Evolutionary conservation across 2,113 vertebrate genomes (phyloP).

Genomic region (Cisticola juncidis): DNA sequence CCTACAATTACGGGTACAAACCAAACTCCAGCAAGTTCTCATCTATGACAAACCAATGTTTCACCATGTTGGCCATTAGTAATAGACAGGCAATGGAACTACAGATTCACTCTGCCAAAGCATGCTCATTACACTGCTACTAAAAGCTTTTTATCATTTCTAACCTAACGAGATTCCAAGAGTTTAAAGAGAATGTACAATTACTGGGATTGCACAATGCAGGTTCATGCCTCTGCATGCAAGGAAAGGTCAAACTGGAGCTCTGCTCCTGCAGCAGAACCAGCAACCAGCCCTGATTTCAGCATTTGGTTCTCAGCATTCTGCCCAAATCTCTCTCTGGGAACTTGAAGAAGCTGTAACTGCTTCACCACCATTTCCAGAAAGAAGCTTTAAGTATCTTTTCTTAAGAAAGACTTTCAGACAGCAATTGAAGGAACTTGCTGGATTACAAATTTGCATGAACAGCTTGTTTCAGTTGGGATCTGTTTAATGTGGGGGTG

Average conservation of each 20-base stretch:
- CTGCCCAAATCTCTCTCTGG: neutral
- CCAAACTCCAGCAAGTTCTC: neutral
- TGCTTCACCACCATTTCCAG: neutral
- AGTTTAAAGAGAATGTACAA: neutral
- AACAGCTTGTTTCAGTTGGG: neutral
- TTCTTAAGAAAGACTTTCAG: neutral
- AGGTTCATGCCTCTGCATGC: neutral
- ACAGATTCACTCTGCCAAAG: neutral
- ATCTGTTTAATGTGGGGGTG: neutral
- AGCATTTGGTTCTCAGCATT: neutral
- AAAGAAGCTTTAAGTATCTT: neutral
- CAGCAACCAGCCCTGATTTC: neutral
- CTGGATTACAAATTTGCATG: neutral
- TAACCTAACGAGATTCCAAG: neutral
- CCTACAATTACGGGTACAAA: neutral
- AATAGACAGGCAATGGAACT: neutral
- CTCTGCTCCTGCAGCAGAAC: neutral
- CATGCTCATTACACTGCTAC: neutral
- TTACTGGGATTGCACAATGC: slow-evolving; percentile 9
- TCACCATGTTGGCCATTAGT: neutral
- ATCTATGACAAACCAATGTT: neutral
- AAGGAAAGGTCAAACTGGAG: neutral
- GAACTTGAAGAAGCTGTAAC: neutral
- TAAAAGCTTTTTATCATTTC: slow-evolving; percentile 10
- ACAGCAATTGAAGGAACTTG: neutral